Evolutionary conservation across 2,888 invertebrate genomes (phyloP).

Genomic region (Diarsia dahlii): DNA sequence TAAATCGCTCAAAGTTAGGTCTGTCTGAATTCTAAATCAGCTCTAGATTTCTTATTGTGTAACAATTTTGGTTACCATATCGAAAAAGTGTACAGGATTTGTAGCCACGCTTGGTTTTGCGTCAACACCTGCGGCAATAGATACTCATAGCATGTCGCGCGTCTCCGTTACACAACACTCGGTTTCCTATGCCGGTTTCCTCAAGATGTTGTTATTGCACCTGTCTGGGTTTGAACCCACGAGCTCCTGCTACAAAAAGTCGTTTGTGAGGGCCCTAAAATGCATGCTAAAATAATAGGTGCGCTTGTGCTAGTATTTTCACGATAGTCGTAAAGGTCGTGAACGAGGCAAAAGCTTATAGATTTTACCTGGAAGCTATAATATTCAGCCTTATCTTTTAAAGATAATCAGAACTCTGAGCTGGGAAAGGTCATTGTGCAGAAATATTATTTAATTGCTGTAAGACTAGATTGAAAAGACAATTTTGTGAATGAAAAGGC

Average conservation of each 20-base stretch:
- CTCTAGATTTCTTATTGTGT: conserved; percentile 40
- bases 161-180: no score
- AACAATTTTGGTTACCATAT: conserved; percentile 34
- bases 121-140: not conserved
- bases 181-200: no score
- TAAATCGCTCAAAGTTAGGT: conserved; percentile 43
- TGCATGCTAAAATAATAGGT: not conserved
- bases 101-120: not conserved
- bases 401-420: conserved; percentile 7
- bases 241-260: no score
- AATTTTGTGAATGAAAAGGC: conserved; percentile 13
- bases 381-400: not conserved
- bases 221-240: no score
- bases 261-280: no score
- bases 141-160: no score
- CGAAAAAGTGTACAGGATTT: conserved; percentile 42
- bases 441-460: conserved; percentile 13
- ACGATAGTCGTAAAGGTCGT: not conserved
- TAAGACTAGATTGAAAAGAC: conserved; percentile 11
- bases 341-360: not conserved
- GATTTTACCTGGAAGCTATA: conserved; percentile 2
- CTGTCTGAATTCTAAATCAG: conserved; percentile 14
- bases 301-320: not conserved
- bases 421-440: not conserved
- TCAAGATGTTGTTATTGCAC: no score